Evolutionary conservation across 1,140 invertebrate species (phyloP), one percentile per base, ranked within the genome.

Genomic region (Spodoptera litura): DNA sequence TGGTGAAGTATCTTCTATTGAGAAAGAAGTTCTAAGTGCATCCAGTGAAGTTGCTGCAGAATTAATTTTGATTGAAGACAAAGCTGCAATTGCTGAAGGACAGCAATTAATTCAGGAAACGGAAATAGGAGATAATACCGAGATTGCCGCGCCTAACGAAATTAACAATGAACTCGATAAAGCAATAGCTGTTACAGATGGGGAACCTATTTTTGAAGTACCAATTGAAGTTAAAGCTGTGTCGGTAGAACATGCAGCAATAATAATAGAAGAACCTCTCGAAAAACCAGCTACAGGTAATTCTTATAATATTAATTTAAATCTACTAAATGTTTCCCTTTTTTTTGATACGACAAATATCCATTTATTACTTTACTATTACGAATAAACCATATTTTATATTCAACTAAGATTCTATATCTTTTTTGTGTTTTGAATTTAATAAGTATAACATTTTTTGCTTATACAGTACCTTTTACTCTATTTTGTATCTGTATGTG

Each of bases 231-330:
- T 55, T 1, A 56, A 56, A 1, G 51, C 35, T 3, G 12, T 52
- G 3, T 5, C 6, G n/a, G 9, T 11, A 10, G 44, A 51, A 52
- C 38, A 75, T 8, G 72, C 44, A 2, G 10, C 11, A 13, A n/a
- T 52, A 13, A 51, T 31, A n/a, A 44, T 44, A 5, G 72, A 62
- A 6, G 58, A 75, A 51, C 56, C 58, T 9, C n/a, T 75, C 0
- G 44, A 10, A 31, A 35, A 10, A 62, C 58, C 72, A 3, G 27
- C 38, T 15, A 61, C 55, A 59, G 72, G 72, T 75, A 75, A 62
- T 55, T 55, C 2, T 35, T 13, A 35, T 4, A 25, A 25, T 12
- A 52, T 4, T 70, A 8, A 27, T 27, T 12, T 12, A 44, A 44
- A 44, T 31, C 3, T 31, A 31, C 3, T 38, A 6, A 1, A 31